phyloP scores from a whole-genome alignment of 2,113 vertebrate species.

The Castor canadensis region DNA sequence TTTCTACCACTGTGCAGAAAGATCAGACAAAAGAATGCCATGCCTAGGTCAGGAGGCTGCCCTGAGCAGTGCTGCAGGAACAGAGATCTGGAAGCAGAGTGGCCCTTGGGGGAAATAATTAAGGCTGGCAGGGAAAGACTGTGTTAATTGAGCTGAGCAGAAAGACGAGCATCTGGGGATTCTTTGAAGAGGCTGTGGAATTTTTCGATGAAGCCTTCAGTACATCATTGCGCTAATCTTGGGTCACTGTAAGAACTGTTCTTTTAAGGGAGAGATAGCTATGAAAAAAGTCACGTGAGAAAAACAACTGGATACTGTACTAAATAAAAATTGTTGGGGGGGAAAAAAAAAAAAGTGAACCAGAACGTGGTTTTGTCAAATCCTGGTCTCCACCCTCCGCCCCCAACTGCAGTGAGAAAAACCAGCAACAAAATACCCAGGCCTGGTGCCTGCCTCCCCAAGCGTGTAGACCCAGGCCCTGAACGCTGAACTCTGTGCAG shows the following conservation, averaged over 20 bases:
- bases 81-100: not conserved
- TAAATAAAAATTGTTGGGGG: not conserved
- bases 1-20: not conserved
- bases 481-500: too few species aligned
- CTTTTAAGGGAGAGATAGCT: not conserved
- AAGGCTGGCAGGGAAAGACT: slow-evolving; percentile 51
- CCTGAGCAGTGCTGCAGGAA: not conserved
- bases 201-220: slow-evolving; percentile 44
- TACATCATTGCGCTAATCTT: slow-evolving; percentile 3
- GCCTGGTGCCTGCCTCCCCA: fast-evolving
- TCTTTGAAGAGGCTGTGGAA: not conserved
- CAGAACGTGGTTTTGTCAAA: not conserved
- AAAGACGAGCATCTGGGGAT: slow-evolving; percentile 40
- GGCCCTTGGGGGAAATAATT: slow-evolving; percentile 48
- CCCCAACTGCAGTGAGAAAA: too few species aligned
- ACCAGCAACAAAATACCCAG: too few species aligned
- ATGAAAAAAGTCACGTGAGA: not conserved
- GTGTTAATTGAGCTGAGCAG: slow-evolving; percentile 51
- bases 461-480: too few species aligned
- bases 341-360: not conserved
- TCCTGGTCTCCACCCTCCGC: not conserved
- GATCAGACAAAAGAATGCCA: slow-evolving; percentile 32
- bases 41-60: slow-evolving; percentile 22
- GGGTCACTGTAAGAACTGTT: not conserved
- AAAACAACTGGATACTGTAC: not conserved